Base-by-base conservation (phyloP, 2,113 vertebrate genomes). In the Sula dactylatra region DNA sequence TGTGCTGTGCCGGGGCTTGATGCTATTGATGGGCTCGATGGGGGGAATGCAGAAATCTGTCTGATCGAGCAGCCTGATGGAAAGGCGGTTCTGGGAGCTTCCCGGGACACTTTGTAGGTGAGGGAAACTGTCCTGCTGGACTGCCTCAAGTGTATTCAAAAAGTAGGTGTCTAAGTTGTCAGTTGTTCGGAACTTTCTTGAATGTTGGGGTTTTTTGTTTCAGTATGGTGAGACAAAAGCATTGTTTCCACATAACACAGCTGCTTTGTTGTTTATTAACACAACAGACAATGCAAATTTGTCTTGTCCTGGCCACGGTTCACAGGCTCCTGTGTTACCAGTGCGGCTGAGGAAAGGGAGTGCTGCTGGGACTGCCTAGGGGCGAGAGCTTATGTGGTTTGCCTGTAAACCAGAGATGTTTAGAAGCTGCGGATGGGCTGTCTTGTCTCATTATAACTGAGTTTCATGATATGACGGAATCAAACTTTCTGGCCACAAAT, bases 61-160 rank as follows among this genome's bases (percentile, higher is more conserved):
- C 62, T 82, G 61, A 65, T 82, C 0, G 7, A 83, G 67, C 40
- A 0, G 5, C 44, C n/a, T 50, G 83, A 7, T 1, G 7, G 0
- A 3, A 29, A 82, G 56, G 34, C 0, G 0, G 8, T 36, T 85
- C 62, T 15, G 6, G 44, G 66, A 90, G 56, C 58, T 88, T 82
- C 61, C 67, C 0, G 0, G 21, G 44, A 58, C 16, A 0, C 64
- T 84, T 38, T 74, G 55, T 64, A 52, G 50, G 29, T 36, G 61
- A 86, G 44, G 34, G 73, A 44, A 36, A 3, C 36, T 26, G 66
- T 61, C 52, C 65, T 3, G 11, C 20, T 61, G 67, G 61, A 6
- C 40, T 56, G 62, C 22, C 34, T 49, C 0, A 24, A 66, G 15
- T 4, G 13, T 25, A 1, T 56, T 72, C 25, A 18, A 9, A 55